These are phyloP conservation scores for Acanthosepion esculentum DNA, from an alignment of 2,888 invertebrate genomes.

Conservation along the genomic window DNA sequence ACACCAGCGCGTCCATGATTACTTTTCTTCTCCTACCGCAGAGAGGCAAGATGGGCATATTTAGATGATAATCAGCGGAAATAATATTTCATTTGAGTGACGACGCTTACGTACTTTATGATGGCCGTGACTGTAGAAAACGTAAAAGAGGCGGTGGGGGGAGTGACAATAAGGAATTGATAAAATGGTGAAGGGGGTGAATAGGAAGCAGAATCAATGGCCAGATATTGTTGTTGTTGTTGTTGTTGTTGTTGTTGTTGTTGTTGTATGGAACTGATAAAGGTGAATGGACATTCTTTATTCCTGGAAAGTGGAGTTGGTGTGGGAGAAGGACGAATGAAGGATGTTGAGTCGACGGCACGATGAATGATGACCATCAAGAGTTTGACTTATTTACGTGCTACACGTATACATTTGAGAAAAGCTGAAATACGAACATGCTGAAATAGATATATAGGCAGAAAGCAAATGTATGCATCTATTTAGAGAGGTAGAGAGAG, in stretches of 20 bases:
- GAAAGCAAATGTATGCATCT: not conserved
- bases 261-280: not conserved
- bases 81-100: not conserved
- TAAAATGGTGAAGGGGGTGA: not conserved
- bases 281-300: not conserved
- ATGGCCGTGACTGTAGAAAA: not conserved
- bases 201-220: not conserved
- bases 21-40: not conserved
- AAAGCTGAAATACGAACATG: not conserved
- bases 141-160: not conserved
- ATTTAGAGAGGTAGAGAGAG: too few relatives aligned
- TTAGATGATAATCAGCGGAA: not conserved
- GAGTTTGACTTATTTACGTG: not conserved
- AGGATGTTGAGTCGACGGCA: not conserved
- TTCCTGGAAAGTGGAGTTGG: not conserved
- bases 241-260: not conserved
- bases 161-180: not conserved
- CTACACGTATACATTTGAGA: not conserved
- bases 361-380: not conserved
- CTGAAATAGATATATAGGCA: not conserved
- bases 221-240: not conserved
- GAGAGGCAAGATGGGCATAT: not conserved
- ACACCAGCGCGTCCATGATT: not conserved
- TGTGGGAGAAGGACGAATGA: not conserved
- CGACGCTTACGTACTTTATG: not conserved